A percentile compares a stretch with the other conserved stretches of the same genome.
phyloP scores from a whole-genome alignment of 2,113 vertebrate species.

The Planiliza haematocheilus region DNA sequence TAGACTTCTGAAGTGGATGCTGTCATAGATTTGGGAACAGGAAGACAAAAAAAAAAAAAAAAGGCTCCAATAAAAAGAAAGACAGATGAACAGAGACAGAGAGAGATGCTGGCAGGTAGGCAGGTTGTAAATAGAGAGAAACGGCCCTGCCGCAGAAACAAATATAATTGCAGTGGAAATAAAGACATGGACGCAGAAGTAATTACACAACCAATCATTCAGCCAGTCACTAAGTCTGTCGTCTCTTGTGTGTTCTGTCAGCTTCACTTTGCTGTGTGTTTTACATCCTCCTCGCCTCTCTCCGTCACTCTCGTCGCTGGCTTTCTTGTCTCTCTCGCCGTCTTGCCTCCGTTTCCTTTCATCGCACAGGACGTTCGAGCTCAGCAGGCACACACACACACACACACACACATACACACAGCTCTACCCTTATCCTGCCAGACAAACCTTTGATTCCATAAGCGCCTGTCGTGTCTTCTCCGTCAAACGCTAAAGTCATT shows the following conservation, averaged over 20 bases:
- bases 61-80: constrained; percentile 11
- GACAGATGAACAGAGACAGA: constrained; percentile 10
- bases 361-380: constrained; percentile 52
- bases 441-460: constrained; percentile 73
- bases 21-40: not conserved
- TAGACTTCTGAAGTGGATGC: not conserved
- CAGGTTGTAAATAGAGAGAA: not conserved
- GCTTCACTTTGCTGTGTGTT: constrained; percentile 36
- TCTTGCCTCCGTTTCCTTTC: constrained; percentile 38
- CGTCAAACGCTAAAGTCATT: constrained; percentile 70
- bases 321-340: constrained; percentile 26
- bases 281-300: constrained; percentile 17
- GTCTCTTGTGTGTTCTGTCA: constrained; percentile 20
- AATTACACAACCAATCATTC: constrained; percentile 31
- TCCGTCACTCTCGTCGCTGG: constrained; percentile 2
- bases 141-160: constrained; percentile 24
- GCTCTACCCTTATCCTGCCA: constrained; percentile 29
- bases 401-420: not conserved
- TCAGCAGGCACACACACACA: constrained; percentile 45
- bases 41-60: not conserved
- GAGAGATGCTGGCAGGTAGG: constrained; percentile 10
- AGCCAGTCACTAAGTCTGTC: constrained; percentile 15
- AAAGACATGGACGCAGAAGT: constrained; percentile 22
- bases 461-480: constrained; percentile 64
- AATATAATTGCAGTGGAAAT: constrained; percentile 21